These are phyloP conservation scores for Porphyrio hochstetteri DNA, from an alignment of 2,113 vertebrate species.

Conservation along the genomic window DNA sequence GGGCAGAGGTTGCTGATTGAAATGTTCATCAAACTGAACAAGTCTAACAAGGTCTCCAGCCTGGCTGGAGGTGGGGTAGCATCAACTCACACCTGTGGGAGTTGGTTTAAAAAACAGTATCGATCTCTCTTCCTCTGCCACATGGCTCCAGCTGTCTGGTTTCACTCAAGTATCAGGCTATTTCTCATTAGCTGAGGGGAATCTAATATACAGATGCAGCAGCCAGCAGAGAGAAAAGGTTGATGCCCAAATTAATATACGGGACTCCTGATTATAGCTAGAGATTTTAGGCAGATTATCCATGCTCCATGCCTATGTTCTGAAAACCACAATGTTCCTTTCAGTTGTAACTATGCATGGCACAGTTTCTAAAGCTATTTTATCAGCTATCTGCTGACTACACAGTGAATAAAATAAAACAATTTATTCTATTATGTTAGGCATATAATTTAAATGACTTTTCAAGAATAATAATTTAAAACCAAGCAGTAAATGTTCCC, in stretches of 20 bases:
- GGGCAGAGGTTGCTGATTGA: background rate
- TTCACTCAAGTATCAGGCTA: background rate
- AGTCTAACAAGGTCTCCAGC: background rate
- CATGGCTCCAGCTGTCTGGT: background rate
- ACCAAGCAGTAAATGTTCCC: background rate
- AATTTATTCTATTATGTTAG: background rate
- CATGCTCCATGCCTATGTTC: background rate
- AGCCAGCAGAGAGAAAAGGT: background rate
- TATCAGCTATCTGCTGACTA: background rate
- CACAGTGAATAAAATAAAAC: background rate
- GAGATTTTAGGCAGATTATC: background rate
- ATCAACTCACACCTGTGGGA: background rate
- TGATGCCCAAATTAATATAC: background rate
- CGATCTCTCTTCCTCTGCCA: background rate
- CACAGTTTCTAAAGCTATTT: background rate
- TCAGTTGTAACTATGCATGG: background rate
- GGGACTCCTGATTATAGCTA: background rate
- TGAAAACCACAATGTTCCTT: background rate
- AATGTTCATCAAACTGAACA: background rate
- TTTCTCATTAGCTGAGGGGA: background rate
- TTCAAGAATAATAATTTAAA: background rate
- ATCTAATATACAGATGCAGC: background rate
- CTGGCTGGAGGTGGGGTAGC: background rate
- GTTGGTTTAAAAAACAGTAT: background rate
- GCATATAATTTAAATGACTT: background rate